Conservation (phyloP, 2,113 vertebrate species). For the Phrynocephalus versicolor region DNA sequence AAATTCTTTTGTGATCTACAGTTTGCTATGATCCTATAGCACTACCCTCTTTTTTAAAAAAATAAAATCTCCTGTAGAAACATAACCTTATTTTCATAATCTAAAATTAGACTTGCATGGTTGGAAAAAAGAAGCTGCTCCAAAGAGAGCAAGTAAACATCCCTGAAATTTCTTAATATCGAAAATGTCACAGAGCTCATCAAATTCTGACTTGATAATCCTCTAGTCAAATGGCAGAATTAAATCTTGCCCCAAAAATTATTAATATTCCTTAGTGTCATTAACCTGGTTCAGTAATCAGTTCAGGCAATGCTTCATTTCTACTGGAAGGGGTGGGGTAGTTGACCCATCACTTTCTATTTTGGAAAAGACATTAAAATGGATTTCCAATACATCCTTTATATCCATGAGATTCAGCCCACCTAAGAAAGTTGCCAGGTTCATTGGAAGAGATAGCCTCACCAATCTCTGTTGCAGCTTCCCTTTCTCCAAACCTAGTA, state of each 20-base stretch:
- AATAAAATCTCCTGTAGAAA: not conserved
- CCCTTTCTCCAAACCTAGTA: too few relatives aligned
- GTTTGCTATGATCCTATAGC: not conserved
- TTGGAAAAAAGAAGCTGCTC: not conserved
- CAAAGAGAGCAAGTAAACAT: not conserved
- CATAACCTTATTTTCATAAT: not conserved
- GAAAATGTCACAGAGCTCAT: not conserved
- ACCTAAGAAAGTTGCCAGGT: not conserved
- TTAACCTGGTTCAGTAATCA: slow-evolving; percentile 18
- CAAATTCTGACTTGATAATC: slow-evolving; percentile 23
- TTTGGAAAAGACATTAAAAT: not conserved
- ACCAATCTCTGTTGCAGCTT: not conserved
- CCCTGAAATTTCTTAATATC: not conserved
- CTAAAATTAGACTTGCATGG: not conserved
- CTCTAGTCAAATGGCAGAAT: not conserved
- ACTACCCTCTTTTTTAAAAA: not conserved
- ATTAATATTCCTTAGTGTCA: slow-evolving; percentile 28
- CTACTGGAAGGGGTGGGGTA: not conserved
- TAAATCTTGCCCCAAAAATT: slow-evolving; percentile 25
- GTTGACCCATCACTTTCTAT: not conserved
- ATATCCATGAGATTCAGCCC: not conserved
- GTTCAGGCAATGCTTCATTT: not conserved
- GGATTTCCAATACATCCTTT: not conserved
- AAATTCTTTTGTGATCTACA: not conserved
- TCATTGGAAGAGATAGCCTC: not conserved